Evolutionary conservation across 2,113 vertebrate species (phyloP).

Genomic region (Cyanoderma ruficeps): DNA sequence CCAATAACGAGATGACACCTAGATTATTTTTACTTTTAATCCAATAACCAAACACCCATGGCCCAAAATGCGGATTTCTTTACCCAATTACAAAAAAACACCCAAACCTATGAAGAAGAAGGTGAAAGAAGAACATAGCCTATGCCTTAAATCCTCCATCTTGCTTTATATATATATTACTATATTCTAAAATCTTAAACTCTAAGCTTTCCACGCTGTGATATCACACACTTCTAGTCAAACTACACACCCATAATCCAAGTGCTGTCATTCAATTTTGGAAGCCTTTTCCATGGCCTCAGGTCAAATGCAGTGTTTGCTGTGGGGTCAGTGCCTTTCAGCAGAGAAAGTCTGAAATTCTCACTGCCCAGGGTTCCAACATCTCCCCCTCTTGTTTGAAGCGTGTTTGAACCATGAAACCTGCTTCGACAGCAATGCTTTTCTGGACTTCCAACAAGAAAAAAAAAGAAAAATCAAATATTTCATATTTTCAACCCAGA

Average conservation of each 20-base stretch:
- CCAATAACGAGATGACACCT: not conserved
- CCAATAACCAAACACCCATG: not conserved
- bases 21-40: not conserved
- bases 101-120: not conserved
- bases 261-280: not conserved
- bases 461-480: fast-evolving
- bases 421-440: not conserved
- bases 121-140: not conserved
- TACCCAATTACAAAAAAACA: not conserved
- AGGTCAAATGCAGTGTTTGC: not conserved
- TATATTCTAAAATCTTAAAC: not conserved
- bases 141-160: not conserved
- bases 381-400: not conserved
- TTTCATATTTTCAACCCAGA: too few species aligned
- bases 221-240: not conserved
- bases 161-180: not conserved
- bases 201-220: not conserved
- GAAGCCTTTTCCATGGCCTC: not conserved
- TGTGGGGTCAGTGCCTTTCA: not conserved
- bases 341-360: not conserved
- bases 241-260: not conserved
- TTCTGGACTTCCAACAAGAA: not conserved
- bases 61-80: fast-evolving
- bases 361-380: not conserved
- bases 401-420: not conserved